Conservation (phyloP, 1,140 invertebrate species). For the Drosophila nannoptera region DNA sequence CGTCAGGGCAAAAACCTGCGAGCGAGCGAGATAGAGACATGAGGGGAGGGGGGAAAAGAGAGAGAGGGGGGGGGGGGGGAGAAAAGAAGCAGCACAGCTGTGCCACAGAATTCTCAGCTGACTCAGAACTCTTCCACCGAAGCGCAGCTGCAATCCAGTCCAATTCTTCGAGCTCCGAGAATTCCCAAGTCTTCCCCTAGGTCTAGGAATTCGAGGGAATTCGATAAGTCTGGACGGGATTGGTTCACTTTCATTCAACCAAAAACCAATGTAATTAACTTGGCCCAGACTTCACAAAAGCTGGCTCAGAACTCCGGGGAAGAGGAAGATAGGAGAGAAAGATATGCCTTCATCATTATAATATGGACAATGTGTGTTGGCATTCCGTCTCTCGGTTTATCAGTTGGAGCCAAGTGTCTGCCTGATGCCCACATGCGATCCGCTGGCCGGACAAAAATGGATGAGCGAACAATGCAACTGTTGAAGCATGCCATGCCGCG, state of each 20-base stretch:
- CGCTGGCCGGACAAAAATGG: not conserved
- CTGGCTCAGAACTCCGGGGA: too few relatives aligned
- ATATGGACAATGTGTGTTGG: not conserved
- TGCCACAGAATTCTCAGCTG: conserved; percentile 44
- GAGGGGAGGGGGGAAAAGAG: not conserved
- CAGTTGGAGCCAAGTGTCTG: conserved; percentile 4
- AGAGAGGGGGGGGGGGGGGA: not conserved
- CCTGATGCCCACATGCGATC: not conserved
- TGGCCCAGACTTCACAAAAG: too few relatives aligned
- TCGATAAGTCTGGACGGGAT: too few relatives aligned
- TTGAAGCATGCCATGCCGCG: not conserved
- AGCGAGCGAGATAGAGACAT: not conserved
- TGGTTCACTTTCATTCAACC: too few relatives aligned
- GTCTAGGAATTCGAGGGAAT: too few relatives aligned
- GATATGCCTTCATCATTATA: not conserved
- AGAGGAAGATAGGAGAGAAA: too few relatives aligned
- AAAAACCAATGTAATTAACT: too few relatives aligned
- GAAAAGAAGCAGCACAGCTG: conserved; percentile 14
- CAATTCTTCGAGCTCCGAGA: conserved; percentile 8
- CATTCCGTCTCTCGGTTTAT: conserved; percentile 7
- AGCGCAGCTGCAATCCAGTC: conserved; percentile 51
- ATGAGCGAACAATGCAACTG: conserved; percentile 17
- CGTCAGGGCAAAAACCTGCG: conserved; percentile 31
- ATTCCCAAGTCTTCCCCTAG: too few relatives aligned
- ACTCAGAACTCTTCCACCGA: conserved; percentile 2